These are phyloP conservation scores for Salvelinus fontinalis DNA, from an alignment of 2,113 vertebrate genomes.

Conservation along the genomic window DNA sequence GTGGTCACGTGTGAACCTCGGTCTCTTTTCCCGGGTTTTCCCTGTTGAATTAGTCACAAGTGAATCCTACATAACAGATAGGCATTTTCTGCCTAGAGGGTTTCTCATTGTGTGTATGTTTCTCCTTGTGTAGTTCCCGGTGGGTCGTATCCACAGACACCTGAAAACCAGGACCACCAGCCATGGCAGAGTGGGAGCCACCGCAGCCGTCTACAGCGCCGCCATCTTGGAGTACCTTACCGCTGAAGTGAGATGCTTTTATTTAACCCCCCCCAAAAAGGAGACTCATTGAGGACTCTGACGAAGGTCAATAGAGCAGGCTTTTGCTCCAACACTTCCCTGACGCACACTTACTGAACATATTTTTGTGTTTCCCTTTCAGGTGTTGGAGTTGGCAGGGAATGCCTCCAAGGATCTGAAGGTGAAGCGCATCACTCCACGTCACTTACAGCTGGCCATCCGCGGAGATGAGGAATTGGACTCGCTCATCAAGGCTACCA, in stretches of 20 bases:
- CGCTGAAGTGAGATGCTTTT: constrained; percentile 74
- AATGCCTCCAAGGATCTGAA: constrained; percentile 89
- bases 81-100: no score
- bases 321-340: not conserved
- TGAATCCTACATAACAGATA: not conserved
- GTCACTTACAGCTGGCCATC: constrained; percentile 87
- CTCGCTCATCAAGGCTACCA: constrained; percentile 89
- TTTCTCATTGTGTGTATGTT: not conserved
- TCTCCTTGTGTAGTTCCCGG: constrained; percentile 76
- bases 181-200: constrained; percentile 85
- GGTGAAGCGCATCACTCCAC: constrained; percentile 86
- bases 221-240: constrained; percentile 90
- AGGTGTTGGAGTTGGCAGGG: constrained; percentile 88
- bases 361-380: not conserved
- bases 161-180: constrained; percentile 88
- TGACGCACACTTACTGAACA: not conserved
- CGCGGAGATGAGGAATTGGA: constrained; percentile 87
- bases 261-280: not conserved
- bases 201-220: constrained; percentile 85
- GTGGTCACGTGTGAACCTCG: not conserved
- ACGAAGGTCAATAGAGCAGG: not conserved
- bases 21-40: no score
- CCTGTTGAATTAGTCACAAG: not conserved
- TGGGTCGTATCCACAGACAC: constrained; percentile 87
- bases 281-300: no score